Conservation (phyloP, 2,797 vertebrate genomes). For the Oreochromis grahami region DNA sequence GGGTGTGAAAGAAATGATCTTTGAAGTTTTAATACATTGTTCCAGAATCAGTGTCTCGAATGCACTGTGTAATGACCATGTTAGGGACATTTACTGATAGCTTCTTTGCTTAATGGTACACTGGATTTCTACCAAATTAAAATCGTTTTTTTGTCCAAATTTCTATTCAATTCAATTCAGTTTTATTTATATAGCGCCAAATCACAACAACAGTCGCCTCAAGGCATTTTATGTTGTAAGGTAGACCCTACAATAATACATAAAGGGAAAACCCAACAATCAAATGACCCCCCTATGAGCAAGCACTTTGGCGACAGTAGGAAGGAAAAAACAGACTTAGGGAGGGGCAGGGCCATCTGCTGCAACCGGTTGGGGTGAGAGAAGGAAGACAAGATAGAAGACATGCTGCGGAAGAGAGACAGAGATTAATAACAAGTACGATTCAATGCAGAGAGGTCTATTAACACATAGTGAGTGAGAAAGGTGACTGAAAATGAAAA, state of each 20-base stretch:
- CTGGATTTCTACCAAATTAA: neutral
- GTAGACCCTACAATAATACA: neutral
- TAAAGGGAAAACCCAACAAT: neutral
- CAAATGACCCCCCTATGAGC: neutral
- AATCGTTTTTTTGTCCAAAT: neutral
- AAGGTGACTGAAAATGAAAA: too few species aligned
- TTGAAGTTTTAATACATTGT: neutral
- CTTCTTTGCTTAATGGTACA: neutral
- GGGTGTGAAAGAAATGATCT: neutral
- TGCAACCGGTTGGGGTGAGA: too few species aligned
- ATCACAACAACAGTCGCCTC: rapidly evolving
- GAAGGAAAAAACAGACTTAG: too few species aligned
- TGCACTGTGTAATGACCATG: neutral
- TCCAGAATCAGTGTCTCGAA: neutral
- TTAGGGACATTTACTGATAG: neutral
- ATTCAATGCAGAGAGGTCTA: too few species aligned
- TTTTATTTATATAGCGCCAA: rapidly evolving
- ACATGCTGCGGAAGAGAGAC: too few species aligned
- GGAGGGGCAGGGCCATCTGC: too few species aligned
- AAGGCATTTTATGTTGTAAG: rapidly evolving
- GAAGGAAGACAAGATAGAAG: too few species aligned
- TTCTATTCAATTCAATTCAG: neutral
- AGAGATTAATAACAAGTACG: too few species aligned
- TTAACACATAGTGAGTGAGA: too few species aligned
- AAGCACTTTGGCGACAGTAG: too few species aligned